Conservation (phyloP, 2,113 vertebrate genomes). For the Oreotrochilus melanogaster region DNA sequence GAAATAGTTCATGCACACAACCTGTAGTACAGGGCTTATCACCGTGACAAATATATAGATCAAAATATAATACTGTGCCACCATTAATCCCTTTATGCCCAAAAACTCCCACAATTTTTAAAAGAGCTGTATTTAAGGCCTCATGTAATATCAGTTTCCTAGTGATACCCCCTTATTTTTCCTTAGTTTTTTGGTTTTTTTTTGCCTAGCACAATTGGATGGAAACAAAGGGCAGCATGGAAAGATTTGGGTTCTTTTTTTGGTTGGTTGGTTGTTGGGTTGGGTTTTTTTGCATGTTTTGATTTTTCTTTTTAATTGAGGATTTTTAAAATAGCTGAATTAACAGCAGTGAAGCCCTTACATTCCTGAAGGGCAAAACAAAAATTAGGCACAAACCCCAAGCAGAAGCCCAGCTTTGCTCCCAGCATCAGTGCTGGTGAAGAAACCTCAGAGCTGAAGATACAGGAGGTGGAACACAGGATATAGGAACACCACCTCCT, state of each 20-base stretch:
- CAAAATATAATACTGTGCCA: not conserved
- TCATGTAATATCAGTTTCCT: not conserved
- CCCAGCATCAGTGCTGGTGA: not conserved
- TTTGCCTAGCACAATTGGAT: not conserved
- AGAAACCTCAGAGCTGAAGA: not conserved
- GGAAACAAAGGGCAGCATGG: not conserved
- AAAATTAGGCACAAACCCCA: not conserved
- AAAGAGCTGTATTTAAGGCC: not conserved
- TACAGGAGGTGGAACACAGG: not conserved
- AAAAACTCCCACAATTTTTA: not conserved
- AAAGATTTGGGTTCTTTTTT: not conserved
- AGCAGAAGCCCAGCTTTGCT: not conserved
- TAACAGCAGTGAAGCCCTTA: not conserved
- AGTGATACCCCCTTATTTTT: not conserved
- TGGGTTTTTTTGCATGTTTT: no score
- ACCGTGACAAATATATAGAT: fast-evolving
- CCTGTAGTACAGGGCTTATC: not conserved
- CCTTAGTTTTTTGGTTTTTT: not conserved
- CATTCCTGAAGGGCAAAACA: not conserved
- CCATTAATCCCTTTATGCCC: not conserved
- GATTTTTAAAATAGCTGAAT: not conserved
- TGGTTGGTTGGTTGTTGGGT: no score
- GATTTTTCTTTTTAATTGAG: fast-evolving
- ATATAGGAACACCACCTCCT: not conserved
- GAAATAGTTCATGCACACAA: not conserved